Evolutionary conservation across 1,140 invertebrate species (phyloP).

Genomic region (Polypedilum vanderplanki): DNA sequence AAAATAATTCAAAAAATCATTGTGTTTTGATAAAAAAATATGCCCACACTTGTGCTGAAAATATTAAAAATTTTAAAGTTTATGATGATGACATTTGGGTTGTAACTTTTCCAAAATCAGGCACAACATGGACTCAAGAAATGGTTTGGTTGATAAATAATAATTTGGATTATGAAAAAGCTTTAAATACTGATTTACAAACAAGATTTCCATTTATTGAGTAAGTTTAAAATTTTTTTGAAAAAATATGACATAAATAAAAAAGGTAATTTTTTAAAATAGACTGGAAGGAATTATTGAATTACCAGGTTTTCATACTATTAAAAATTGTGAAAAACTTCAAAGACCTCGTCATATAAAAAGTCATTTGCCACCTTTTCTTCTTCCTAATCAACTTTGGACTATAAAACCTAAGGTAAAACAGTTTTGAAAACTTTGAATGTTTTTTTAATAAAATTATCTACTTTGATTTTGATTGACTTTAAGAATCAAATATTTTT

Average conservation of each 20-base stretch:
- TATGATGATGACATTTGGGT: slow-evolving; percentile 52
- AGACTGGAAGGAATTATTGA: background rate
- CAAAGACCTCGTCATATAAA: slow-evolving; percentile 26
- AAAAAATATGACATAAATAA: background rate
- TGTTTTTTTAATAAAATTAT: background rate
- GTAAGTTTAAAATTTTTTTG: slow-evolving; percentile 3
- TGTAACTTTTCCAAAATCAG: slow-evolving; percentile 44
- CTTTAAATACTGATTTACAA: slow-evolving; percentile 42
- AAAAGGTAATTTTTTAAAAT: background rate
- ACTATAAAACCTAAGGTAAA: slow-evolving; percentile 30
- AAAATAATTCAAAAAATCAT: background rate
- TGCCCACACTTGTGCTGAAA: slow-evolving; percentile 42
- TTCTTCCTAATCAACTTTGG: slow-evolving; percentile 25
- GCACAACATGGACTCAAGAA: slow-evolving; percentile 57
- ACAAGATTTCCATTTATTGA: slow-evolving; percentile 52
- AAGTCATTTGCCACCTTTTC: slow-evolving; percentile 25
- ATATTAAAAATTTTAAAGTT: slow-evolving; percentile 50
- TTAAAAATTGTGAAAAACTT: background rate
- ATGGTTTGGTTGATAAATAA: slow-evolving; percentile 51
- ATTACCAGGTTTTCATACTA: no score
- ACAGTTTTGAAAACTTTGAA: no score
- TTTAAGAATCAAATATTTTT: no score
- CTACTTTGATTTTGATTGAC: no score
- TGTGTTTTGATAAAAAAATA: background rate
- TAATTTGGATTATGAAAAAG: slow-evolving; percentile 46